A percentile compares a stretch with the other conserved stretches of the same genome.
Evolutionary conservation across 2,797 vertebrate genomes (phyloP).

Genomic region (Otus scops): DNA sequence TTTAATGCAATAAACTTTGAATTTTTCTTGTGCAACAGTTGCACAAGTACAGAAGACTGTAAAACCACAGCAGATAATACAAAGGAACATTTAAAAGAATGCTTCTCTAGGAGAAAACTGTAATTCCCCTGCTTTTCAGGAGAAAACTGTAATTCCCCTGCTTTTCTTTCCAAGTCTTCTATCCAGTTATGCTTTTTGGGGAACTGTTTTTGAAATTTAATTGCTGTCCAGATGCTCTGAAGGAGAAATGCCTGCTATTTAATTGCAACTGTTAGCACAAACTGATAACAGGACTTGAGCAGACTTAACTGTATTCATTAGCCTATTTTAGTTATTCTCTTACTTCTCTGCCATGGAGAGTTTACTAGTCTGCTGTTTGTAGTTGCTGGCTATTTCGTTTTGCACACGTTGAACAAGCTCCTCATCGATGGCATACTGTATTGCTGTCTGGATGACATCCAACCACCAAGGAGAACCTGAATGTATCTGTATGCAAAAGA

Average conservation of each 20-base stretch:
- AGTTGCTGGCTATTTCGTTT: constrained; percentile 92
- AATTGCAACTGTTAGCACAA: background rate
- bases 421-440: constrained; percentile 84
- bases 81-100: constrained; percentile 11
- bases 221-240: background rate
- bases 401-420: constrained; percentile 92
- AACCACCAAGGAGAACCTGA: constrained; percentile 94
- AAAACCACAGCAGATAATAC: background rate
- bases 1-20: background rate
- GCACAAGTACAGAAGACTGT: background rate
- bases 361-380: constrained; percentile 88
- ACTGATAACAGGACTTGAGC: background rate
- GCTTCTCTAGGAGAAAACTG: background rate
- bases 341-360: constrained; percentile 98
- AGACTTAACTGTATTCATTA: background rate
- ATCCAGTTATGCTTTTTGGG: background rate
- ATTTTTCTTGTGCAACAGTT: background rate
- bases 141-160: background rate
- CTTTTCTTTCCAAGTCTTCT: background rate
- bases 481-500: constrained; percentile 80
- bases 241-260: background rate
- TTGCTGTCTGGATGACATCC: constrained; percentile 87
- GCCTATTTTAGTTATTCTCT: constrained; percentile 32
- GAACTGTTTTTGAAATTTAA: background rate
- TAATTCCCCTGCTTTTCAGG: background rate